phyloP scores from a whole-genome alignment of 2,888 invertebrate species.

The Aspidapion aeneum region DNA sequence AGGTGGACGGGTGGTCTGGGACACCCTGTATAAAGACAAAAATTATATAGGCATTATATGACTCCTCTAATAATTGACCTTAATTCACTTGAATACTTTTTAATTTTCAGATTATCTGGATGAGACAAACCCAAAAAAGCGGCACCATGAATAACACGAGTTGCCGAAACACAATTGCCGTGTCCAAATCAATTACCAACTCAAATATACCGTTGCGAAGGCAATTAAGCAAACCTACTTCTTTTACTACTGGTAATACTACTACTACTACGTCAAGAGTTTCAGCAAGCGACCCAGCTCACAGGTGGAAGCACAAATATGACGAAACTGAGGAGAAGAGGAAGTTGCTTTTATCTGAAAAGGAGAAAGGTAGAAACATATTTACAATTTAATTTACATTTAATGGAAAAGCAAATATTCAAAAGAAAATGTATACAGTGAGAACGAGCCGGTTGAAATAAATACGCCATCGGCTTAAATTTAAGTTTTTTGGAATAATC shows the following conservation, averaged over 20 bases:
- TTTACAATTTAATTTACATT: constrained; percentile 31
- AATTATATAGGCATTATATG: not conserved
- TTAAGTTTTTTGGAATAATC: too few species aligned
- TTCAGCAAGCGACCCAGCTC: constrained; percentile 40
- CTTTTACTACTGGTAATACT: constrained; percentile 16
- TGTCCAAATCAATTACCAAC: constrained; percentile 35
- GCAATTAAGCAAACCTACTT: constrained; percentile 30
- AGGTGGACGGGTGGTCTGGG: too few species aligned
- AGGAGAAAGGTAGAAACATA: constrained; percentile 60
- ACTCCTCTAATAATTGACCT: too few species aligned
- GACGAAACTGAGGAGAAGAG: constrained; percentile 68
- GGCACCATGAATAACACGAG: constrained; percentile 22
- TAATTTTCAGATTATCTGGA: not conserved
- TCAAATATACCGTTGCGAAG: constrained; percentile 44
- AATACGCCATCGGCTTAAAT: too few species aligned
- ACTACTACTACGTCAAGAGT: constrained; percentile 18
- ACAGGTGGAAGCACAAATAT: constrained; percentile 66
- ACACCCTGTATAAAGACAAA: not conserved
- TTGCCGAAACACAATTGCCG: constrained; percentile 28
- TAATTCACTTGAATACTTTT: too few species aligned
- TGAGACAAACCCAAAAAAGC: constrained; percentile 1
- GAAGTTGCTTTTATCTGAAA: constrained; percentile 62
- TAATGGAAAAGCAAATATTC: too few species aligned
- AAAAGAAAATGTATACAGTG: too few species aligned
- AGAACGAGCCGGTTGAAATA: not conserved